These are phyloP conservation scores for Rhopalosiphum nymphaeae DNA, from an alignment of 2,888 invertebrate genomes.

Conservation along the genomic window DNA sequence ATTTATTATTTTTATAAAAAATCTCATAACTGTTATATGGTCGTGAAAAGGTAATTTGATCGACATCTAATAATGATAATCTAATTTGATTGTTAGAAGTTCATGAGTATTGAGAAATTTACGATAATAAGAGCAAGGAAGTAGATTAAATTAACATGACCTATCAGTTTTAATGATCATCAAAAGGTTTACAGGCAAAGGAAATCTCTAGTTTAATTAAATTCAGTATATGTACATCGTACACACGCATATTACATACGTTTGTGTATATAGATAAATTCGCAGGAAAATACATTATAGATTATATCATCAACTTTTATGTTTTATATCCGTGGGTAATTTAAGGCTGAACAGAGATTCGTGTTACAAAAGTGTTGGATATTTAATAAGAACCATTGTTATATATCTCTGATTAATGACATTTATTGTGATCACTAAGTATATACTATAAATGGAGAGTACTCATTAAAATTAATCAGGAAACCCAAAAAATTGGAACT, in stretches of 20 bases:
- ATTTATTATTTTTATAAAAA: not conserved
- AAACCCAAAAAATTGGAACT: not conserved
- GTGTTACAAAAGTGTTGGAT: not conserved
- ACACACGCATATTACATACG: not conserved
- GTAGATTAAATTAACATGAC: constrained; percentile 25
- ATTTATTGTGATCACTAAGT: not conserved
- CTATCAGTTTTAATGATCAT: constrained; percentile 28
- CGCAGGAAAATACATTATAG: not conserved
- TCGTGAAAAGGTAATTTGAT: not conserved
- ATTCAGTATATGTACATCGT: not conserved
- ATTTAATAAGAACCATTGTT: not conserved
- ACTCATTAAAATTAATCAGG: not conserved
- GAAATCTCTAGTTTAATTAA: constrained; percentile 50
- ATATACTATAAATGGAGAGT: not conserved
- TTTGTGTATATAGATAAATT: not conserved
- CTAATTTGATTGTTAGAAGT: constrained; percentile 16
- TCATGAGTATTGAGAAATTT: not conserved
- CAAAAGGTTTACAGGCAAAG: constrained; percentile 28
- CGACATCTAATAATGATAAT: not conserved
- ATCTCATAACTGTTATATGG: not conserved
- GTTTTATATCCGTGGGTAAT: not conserved
- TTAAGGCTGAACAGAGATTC: not conserved
- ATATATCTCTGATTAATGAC: not conserved
- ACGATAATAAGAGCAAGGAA: not conserved
- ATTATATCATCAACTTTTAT: not conserved